These are phyloP conservation scores for Mesocentrotus franciscanus DNA, from an alignment of 53 echinoderm and acorn worm species.

Conservation along the genomic window DNA sequence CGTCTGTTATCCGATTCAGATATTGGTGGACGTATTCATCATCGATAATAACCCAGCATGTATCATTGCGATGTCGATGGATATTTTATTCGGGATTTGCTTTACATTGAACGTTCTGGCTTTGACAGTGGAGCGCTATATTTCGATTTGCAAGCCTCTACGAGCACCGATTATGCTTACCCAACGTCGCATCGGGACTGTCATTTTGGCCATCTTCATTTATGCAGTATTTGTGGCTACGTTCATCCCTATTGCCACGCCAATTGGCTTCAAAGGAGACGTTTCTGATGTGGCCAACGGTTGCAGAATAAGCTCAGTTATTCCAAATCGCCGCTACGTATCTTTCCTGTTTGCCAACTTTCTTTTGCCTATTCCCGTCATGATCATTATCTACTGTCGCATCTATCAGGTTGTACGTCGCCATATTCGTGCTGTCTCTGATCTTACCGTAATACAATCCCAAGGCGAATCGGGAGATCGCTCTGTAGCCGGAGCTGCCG, in stretches of 20 bases:
- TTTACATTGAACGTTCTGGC: conserved; percentile 27
- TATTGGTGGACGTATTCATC: conserved; percentile 24
- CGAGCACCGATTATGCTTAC: conserved; percentile 49
- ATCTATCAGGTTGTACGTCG: conserved; percentile 53
- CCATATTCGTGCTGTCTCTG: conserved; percentile 30
- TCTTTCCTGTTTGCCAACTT: conserved; percentile 37
- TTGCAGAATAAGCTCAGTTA: conserved; percentile 7
- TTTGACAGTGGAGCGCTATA: conserved; percentile 53
- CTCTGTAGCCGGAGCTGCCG: not conserved
- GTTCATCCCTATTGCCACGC: not conserved
- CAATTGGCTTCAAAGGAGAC: conserved; percentile 44
- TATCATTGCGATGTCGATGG: not conserved
- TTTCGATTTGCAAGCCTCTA: conserved; percentile 45
- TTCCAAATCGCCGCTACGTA: not conserved
- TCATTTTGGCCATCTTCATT: not conserved
- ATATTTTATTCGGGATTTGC: not conserved
- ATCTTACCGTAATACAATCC: not conserved
- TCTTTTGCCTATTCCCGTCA: conserved; percentile 47
- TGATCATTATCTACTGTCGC: conserved; percentile 61
- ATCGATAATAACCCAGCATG: conserved; percentile 47
- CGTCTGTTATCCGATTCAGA: not conserved
- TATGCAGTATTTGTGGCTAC: not conserved
- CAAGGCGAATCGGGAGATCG: not conserved
- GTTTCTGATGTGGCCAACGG: not conserved
- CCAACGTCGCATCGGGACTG: conserved; percentile 17